Evolutionary conservation across 2,888 invertebrate genomes (phyloP), one percentile per base, ranked within the genome.

Genomic region (Drosophila putrida): DNA sequence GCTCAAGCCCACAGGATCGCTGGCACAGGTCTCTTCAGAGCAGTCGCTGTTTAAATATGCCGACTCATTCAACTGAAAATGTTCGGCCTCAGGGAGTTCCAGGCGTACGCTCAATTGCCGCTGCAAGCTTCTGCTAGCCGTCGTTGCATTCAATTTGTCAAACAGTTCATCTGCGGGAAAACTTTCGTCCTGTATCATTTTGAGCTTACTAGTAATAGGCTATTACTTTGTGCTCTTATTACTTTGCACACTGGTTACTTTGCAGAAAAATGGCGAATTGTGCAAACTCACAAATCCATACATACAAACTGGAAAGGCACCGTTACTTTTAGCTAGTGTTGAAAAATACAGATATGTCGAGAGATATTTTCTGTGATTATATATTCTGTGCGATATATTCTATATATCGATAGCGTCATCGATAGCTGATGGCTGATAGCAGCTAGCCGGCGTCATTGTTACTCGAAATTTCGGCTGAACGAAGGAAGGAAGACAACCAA

Each of bases 151-250:
- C 4, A 88, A 43, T 31, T 78, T 71, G 25, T 86, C 83, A 9
- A 82, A 76, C 4, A 90, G 50, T 31, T 88, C 89, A 47, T 90
- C 91, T 0, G 78, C 57, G 4, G 91, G 92, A 66, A 91, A 91
- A 62, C 91, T 91, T 73, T 91, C 91, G 71, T 91, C 91, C 51
- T 90, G 83, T 38, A 91, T 91, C 92, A 92, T 92, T 44, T 58
- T 38, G 27, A 43, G 3, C 11, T n/a, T n/a, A n/a, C n/a, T n/a
- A n/a, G n/a, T n/a, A n/a, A n/a, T n/a, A n/a, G n/a, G n/a, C 11
- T n/a, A 43, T 27, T 25, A 11, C 11, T 2, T 10, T 4, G 15
- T 6, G 15, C 25, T 25, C 6, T 10, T 36, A 58, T 31, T 13
- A 0, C 4, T 13, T 4, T 43, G 27, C 5, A 38, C n/a, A n/a